phyloP scores from a whole-genome alignment of 2,888 invertebrate species.

The Apamea monoglypha region DNA sequence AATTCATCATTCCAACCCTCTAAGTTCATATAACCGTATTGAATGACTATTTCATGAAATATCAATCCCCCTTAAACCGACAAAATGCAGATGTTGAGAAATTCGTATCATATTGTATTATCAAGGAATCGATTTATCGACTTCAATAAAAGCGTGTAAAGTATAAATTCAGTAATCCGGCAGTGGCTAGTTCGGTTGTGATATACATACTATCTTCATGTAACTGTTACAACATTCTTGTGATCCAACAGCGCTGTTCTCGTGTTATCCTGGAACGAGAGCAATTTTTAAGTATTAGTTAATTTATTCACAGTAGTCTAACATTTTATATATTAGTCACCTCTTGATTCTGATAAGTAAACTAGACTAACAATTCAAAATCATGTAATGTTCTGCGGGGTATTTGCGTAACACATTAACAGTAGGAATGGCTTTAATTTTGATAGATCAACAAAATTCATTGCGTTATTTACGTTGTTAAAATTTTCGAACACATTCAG shows the following conservation, averaged over 20 bases:
- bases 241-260: constrained; percentile 48
- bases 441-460: too few species aligned
- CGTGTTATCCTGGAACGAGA: constrained; percentile 54
- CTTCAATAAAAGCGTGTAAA: constrained; percentile 39
- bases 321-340: neutral
- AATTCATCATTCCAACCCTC: too few species aligned
- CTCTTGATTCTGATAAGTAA: too few species aligned
- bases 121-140: constrained; percentile 46
- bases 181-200: constrained; percentile 55
- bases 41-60: neutral
- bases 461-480: too few species aligned
- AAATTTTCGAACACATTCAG: too few species aligned
- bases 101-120: neutral
- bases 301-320: neutral
- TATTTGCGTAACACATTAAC: too few species aligned
- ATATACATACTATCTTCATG: constrained; percentile 52
- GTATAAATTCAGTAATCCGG: constrained; percentile 46
- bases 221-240: constrained; percentile 60
- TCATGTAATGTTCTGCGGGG: too few species aligned
- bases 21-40: too few species aligned
- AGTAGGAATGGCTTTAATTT: too few species aligned
- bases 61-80: neutral
- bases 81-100: neutral
- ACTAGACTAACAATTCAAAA: too few species aligned
- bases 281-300: neutral